Evolutionary conservation across 2,113 vertebrate species (phyloP), one percentile per base, ranked within the genome.

Genomic region (Plecotus auritus): DNA sequence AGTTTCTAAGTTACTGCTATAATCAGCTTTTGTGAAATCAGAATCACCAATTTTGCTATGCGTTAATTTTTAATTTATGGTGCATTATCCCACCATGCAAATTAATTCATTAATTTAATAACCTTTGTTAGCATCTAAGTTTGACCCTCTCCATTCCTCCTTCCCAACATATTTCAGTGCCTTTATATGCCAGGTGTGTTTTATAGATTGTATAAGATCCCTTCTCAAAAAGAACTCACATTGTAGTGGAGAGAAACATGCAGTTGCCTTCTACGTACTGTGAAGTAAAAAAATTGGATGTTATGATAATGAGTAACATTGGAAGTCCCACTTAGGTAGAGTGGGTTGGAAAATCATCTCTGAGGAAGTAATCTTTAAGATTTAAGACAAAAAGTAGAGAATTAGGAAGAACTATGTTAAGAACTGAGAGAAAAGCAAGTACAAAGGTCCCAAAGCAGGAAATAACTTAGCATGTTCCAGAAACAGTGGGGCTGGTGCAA

Each of bases 1-100:
- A 70, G 87, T 97, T 16, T n/a, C 42, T 94, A n/a, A 59, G 42
- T 92, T 77, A 81, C 4, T 94, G 22, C 49, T 76, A 2, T 74
- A 94, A 35, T 80, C 42, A 94, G 17, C n/a, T 88, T 81, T 80
- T 90, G 14, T 73, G 45, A 91, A 86, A 83, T 95, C 47, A 86
- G 5, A 93, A 22, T 88, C 42, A 89, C n/a, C 20, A 81, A 3
- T 95, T 91, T 91, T 91, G 23, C n/a, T 94, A 4, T 88, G 10
- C 5, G 23, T 59, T 94, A 85, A 35, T 84, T 80, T 97, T 61
- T 93, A 67, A 20, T 51, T 85, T 93, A 47, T 59, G 26, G 28
- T 85, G 28, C 77, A 51, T 81, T 88, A 88, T 76, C 45, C 47
- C 83, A 84, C 49, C 85, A 0, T 91, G 10, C 54, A 85, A 64